Evolutionary conservation across 2,888 invertebrate species (phyloP), one percentile per base, ranked within the genome.

Genomic region (Lithophane leautieri): DNA sequence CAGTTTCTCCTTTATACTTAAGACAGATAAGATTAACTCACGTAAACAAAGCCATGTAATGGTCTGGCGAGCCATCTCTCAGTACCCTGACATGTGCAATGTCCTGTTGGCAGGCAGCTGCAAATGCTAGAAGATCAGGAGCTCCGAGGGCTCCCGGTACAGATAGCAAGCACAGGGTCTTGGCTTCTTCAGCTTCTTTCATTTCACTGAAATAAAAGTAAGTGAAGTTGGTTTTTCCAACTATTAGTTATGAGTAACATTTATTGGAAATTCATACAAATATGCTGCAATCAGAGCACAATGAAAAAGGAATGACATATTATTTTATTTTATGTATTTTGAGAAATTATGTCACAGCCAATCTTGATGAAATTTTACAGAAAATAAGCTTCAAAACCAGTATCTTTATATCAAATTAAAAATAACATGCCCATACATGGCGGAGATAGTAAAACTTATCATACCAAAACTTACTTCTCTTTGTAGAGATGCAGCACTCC

Each of bases 401-500:
- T 34, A 34, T 34, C 34, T 34, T 34, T 34, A 34, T 34, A 34
- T 34, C 34, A 34, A 19, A 47, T 9, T 19, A 52, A 52, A 52
- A 52, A 52, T 22, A 52, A 52, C 52, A n/a, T n/a, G 22, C 22
- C 22, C 9, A 22, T 52, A 52, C 7, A 19, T n/a, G n/a, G 4
- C 4, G 11, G n/a, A 54, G n/a, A n/a, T n/a, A n/a, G n/a, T 54
- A 11, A 54, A 25, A 56, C 7, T 16, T 16, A 56, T 58, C 16
- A 58, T 19, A 3, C 8, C 3, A 9, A 25, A 70, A 95, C 97
- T 95, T 95, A 99, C 99, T 99, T 99, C 94, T 99, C 99, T 93
- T 99, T 99, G 93, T 99, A 99, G 34, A 99, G 97, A 97, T 99
- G 99, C 76, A 99, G 96, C 66, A 99, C 98, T 58, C 99, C 99